These are phyloP conservation scores for Centruroides sculpturatus DNA, from an alignment of 1,140 invertebrate genomes.

Conservation along the genomic window DNA sequence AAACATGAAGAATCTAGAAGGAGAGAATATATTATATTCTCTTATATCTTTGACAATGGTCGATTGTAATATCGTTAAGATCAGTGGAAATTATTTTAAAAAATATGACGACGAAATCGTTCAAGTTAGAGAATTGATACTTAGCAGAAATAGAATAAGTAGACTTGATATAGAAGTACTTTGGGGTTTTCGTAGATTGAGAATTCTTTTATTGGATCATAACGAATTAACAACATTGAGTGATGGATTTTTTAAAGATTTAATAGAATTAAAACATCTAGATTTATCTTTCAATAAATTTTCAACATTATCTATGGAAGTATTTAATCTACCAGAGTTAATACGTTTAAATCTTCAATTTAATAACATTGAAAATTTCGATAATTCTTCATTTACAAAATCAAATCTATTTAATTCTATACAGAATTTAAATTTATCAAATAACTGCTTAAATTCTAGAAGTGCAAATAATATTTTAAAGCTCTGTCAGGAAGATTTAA, in stretches of 20 bases:
- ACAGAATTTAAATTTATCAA: conserved; percentile 5
- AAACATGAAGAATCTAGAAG: too few species aligned
- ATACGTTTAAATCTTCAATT: conserved; percentile 15
- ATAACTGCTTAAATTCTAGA: conserved; percentile 16
- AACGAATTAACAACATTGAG: too few species aligned
- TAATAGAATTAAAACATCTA: background rate
- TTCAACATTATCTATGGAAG: conserved; percentile 3
- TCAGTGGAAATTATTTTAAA: too few species aligned
- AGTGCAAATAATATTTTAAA: conserved; percentile 25
- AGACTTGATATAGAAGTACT: too few species aligned
- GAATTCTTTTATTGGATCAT: too few species aligned
- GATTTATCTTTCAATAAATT: conserved; percentile 10
- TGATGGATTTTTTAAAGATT: too few species aligned
- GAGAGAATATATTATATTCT: too few species aligned
- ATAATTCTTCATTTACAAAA: conserved; percentile 13
- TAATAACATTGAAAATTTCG: conserved; percentile 14
- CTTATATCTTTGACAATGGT: too few species aligned
- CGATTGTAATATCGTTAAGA: too few species aligned
- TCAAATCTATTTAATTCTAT: background rate
- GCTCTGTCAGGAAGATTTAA: conserved; percentile 27
- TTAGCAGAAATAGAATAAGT: too few species aligned
- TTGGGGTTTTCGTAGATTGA: too few species aligned
- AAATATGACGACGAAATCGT: conserved; percentile 7
- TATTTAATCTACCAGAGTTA: conserved; percentile 9
- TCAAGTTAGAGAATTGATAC: conserved; percentile 7